Percentiles rank a stretch among this genome's conserved stretches.
phyloP scores from a whole-genome alignment of 2,888 invertebrate species.

The Microplitis deprimator region DNA sequence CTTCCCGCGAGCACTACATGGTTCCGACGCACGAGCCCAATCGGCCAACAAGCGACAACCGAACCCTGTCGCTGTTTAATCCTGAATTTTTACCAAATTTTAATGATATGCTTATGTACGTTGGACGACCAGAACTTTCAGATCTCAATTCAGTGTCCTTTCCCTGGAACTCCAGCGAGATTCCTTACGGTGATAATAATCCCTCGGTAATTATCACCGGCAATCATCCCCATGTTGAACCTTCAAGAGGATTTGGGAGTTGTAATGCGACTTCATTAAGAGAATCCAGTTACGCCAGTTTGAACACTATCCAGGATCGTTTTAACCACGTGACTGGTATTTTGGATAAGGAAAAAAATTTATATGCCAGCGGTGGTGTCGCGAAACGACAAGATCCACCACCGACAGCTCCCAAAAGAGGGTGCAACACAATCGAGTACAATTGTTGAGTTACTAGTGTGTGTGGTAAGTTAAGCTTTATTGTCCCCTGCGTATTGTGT shows the following conservation, averaged over 20 bases:
- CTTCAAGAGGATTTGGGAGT: constrained; percentile 27
- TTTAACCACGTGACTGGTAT: constrained; percentile 20
- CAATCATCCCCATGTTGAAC: constrained; percentile 30
- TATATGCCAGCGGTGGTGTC: constrained; percentile 46
- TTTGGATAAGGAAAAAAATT: constrained; percentile 42
- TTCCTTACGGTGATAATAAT: constrained; percentile 48
- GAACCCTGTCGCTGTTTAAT: constrained; percentile 65
- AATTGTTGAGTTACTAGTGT: constrained; percentile 44
- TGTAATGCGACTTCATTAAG: constrained; percentile 27
- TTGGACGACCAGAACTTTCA: constrained; percentile 54
- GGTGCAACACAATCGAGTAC: constrained; percentile 46
- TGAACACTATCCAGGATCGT: constrained; percentile 34
- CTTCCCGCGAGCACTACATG: constrained; percentile 54
- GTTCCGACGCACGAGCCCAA: constrained; percentile 51
- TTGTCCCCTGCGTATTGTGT: constrained; percentile 28
- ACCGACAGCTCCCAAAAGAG: constrained; percentile 22
- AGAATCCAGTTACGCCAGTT: constrained; percentile 48
- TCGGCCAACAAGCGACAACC: constrained; percentile 48
- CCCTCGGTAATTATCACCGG: constrained; percentile 47
- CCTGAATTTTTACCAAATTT: constrained; percentile 68
- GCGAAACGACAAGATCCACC: constrained; percentile 37
- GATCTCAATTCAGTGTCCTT: constrained; percentile 41
- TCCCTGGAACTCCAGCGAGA: constrained; percentile 50
- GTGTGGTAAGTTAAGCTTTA: constrained; percentile 39
- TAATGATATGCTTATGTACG: constrained; percentile 66